Conservation (phyloP, 2,113 vertebrate species). For the Plectropomus leopardus region DNA sequence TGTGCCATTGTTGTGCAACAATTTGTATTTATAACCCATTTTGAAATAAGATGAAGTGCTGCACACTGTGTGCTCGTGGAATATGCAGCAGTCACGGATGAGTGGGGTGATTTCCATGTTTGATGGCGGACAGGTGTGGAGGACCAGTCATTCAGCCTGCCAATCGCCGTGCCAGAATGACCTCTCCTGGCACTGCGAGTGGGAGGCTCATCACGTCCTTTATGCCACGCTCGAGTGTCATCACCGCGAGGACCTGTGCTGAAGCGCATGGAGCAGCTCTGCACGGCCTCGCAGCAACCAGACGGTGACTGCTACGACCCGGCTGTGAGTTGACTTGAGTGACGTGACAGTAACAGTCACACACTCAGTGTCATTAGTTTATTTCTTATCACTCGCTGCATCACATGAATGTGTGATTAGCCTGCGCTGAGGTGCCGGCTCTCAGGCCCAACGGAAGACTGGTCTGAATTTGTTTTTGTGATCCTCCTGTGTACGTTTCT, state of each 20-base stretch:
- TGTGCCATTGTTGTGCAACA: conserved; percentile 46
- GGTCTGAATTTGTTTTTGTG: not conserved
- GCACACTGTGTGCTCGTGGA: conserved; percentile 29
- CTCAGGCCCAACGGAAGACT: not conserved
- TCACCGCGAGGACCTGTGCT: conserved; percentile 34
- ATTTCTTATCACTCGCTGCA: conserved; percentile 12
- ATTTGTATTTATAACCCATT: conserved; percentile 56
- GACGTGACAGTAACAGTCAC: conserved; percentile 13
- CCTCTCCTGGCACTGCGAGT: conserved; percentile 58
- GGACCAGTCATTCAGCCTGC: conserved; percentile 26
- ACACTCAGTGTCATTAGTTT: conserved; percentile 22
- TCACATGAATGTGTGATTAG: conserved; percentile 1
- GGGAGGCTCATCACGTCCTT: conserved; percentile 33
- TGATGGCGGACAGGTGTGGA: conserved; percentile 62
- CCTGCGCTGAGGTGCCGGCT: not conserved
- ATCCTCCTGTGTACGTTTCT: conserved; percentile 32
- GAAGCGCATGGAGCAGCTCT: conserved; percentile 10
- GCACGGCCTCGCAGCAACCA: conserved; percentile 4
- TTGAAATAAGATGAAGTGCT: conserved; percentile 38
- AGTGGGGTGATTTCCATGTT: conserved; percentile 62
- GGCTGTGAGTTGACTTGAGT: conserved; percentile 16
- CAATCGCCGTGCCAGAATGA: conserved; percentile 38
- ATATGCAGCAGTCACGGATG: conserved; percentile 62
- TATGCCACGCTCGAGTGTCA: conserved; percentile 55
- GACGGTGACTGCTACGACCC: not conserved